Base-by-base conservation (phyloP, 2,888 invertebrate species). In the Nephrotoma flavescens region DNA sequence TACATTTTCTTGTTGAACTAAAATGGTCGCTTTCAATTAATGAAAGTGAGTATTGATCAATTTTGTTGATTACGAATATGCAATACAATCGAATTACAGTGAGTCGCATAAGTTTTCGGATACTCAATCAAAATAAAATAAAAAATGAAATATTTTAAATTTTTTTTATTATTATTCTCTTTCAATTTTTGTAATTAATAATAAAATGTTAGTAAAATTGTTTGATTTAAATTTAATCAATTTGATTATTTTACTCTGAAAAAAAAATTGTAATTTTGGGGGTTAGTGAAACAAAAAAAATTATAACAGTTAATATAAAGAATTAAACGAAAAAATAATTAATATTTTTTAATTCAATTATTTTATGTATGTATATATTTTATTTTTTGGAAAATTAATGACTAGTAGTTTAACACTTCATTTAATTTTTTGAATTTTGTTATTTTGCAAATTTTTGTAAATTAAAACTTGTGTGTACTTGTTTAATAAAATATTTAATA, bases 401-500 rank as follows among this genome's bases (percentile, higher is more conserved):
- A 86, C 86, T 86, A 86, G 86, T 86, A 86, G 41, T 86, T 31
- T 86, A 52, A 86, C 86, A 86, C 86, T 52, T 86, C 45, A 47
- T 86, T 86, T 86, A 47, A 52, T 45, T 86, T 86, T n/a, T 44
- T 85, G 42, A 6, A 19, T 85, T 31, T 45, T 45, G 85, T 85
- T 85, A 44, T 85, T 85, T 85, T 85, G 42, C 15, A 85, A 83
- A 85, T 42, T 12, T 83, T 83, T 41, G 31, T 83, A 19, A 83
- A 42, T 6, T 15, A 85, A 85, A 85, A 44, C 42, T 41, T 84
- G 41, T 84, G 41, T 42, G 41, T 84, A 42, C 42, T 84, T 84
- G 41, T 83, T 83, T 83, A 83, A 83, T 83, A 15, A 71, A 31
- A 71, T 71, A 71, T 71, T 71, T 71, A 31, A 71, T 31, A 31